Evolutionary conservation across 2,113 vertebrate species (phyloP).

Genomic region (Sapayoa aenigma): DNA sequence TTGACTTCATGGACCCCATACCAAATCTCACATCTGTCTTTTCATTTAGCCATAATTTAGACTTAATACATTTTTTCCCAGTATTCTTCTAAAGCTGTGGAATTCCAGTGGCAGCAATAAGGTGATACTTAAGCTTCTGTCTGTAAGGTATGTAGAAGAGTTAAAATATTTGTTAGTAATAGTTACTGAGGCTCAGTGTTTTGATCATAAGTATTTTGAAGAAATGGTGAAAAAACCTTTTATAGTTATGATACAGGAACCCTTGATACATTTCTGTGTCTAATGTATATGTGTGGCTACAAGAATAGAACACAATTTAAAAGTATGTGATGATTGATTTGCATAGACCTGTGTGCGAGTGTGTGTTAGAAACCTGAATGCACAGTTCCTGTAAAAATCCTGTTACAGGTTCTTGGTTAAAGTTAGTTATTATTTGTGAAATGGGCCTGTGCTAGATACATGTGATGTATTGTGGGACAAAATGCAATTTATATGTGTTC

Average conservation of each 20-base stretch:
- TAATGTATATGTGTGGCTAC: background rate
- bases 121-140: background rate
- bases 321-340: background rate
- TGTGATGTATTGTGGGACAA: background rate
- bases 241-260: background rate
- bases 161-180: background rate
- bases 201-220: background rate
- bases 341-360: background rate
- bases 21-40: background rate
- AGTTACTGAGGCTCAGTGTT: background rate
- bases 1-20: background rate
- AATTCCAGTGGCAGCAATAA: background rate
- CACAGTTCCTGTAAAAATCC: background rate
- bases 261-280: background rate
- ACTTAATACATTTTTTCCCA: rapidly evolving
- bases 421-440: background rate
- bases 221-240: background rate
- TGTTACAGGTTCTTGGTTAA: background rate
- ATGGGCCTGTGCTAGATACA: background rate
- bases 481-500: background rate
- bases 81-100: background rate
- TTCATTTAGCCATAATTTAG: background rate
- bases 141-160: background rate
- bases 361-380: background rate
- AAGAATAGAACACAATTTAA: background rate